These are phyloP conservation scores for Pherbina coryleti DNA, from an alignment of 2,888 invertebrate species.

Conservation along the genomic window DNA sequence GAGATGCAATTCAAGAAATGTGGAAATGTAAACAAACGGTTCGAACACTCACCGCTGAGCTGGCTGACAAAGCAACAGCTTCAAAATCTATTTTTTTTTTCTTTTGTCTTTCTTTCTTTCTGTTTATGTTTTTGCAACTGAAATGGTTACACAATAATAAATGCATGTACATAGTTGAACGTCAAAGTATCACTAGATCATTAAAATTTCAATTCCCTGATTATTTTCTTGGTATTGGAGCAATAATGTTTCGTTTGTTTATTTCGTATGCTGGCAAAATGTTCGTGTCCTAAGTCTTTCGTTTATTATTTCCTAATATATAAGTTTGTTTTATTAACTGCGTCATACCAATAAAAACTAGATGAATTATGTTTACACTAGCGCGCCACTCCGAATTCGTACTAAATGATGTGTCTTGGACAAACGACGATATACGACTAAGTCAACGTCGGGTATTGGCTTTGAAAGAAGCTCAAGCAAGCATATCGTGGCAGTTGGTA, in stretches of 20 bases:
- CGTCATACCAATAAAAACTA: conserved; percentile 45
- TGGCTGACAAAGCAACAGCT: not conserved
- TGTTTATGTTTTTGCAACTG: conserved; percentile 9
- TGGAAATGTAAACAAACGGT: conserved; percentile 33
- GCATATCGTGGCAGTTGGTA: not conserved
- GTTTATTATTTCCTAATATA: conserved; percentile 25
- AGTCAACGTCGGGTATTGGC: conserved; percentile 3
- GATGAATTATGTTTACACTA: conserved; percentile 42
- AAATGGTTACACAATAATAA: conserved; percentile 32
- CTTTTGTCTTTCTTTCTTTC: not conserved
- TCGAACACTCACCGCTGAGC: conserved; percentile 9
- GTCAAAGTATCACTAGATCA: not conserved
- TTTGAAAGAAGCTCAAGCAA: conserved; percentile 10
- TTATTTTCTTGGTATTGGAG: not conserved
- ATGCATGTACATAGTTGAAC: not conserved
- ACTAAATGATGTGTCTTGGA: conserved; percentile 20
- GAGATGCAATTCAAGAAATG: not conserved
- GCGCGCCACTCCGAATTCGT: conserved; percentile 32
- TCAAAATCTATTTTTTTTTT: not conserved
- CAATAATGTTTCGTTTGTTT: not conserved
- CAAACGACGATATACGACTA: conserved; percentile 30
- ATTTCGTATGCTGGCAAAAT: not conserved
- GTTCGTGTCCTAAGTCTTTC: conserved; percentile 34
- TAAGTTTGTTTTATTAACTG: conserved; percentile 3
- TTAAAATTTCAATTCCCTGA: not conserved